Evolutionary conservation across 2,113 vertebrate species (phyloP).

Genomic region (Tragulus kanchil): DNA sequence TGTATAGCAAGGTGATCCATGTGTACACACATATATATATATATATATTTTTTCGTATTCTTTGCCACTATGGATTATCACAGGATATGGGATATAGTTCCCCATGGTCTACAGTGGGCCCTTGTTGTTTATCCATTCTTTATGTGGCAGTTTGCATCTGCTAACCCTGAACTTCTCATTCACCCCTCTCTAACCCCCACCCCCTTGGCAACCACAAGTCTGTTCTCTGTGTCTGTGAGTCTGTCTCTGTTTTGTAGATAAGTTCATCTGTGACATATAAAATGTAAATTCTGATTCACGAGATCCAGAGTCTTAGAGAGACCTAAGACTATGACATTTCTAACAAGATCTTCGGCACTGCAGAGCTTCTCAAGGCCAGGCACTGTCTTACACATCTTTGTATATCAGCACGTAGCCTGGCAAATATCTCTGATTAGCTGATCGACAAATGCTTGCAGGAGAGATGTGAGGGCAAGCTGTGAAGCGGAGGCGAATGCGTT

Average conservation of each 20-base stretch:
- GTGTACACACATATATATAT: not conserved
- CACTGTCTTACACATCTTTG: not conserved
- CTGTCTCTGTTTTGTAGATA: not conserved
- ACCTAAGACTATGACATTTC: not conserved
- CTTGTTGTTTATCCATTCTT: not conserved
- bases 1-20: not conserved
- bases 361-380: not conserved
- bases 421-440: not conserved
- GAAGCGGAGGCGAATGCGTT: not conserved
- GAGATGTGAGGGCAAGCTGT: not conserved
- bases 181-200: not conserved
- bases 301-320: not conserved
- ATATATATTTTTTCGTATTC: not conserved
- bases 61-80: not conserved
- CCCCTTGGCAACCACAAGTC: not conserved
- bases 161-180: not conserved
- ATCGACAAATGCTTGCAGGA: not conserved
- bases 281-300: not conserved
- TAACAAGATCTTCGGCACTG: fast-evolving
- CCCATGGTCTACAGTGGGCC: too few relatives aligned
- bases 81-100: not conserved
- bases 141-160: not conserved
- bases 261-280: not conserved
- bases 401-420: not conserved
- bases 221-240: not conserved